Evolutionary conservation across 2,797 vertebrate genomes (phyloP).

Genomic region (Poeciliopsis presidionis): DNA sequence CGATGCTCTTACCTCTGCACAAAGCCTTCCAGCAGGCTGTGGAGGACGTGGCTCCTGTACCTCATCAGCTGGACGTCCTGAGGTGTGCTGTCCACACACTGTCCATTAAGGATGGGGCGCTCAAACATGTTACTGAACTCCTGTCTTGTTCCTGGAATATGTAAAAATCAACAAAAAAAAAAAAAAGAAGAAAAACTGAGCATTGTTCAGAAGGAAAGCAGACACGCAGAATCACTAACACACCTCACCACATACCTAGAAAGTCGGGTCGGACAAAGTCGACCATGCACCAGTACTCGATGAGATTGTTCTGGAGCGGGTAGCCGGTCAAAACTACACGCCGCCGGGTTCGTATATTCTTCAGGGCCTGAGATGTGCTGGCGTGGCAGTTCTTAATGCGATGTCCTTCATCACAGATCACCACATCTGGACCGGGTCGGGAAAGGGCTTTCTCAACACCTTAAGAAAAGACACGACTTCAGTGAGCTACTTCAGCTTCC

Average conservation of each 20-base stretch:
- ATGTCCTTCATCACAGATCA: constrained; percentile 97
- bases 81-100: constrained; percentile 95
- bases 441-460: constrained; percentile 93
- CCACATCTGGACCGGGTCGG: constrained; percentile 93
- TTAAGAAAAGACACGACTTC: constrained; percentile 47
- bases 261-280: constrained; percentile 98
- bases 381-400: constrained; percentile 99
- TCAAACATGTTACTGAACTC: constrained; percentile 99
- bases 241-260: constrained; percentile 85
- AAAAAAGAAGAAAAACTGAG: background rate
- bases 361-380: constrained; percentile 96
- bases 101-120: constrained; percentile 95
- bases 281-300: constrained; percentile 99
- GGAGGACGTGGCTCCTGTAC: constrained; percentile 96
- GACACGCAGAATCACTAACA: background rate
- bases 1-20: constrained; percentile 89
- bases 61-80: constrained; percentile 95
- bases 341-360: constrained; percentile 91
- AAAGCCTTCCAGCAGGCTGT: constrained; percentile 96
- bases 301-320: constrained; percentile 97
- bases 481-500: background rate
- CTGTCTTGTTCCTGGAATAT: constrained; percentile 87
- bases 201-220: background rate
- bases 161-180: background rate
- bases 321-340: constrained; percentile 94